These are phyloP conservation scores for Strigops habroptila DNA, from an alignment of 2,113 vertebrate genomes.

Conservation along the genomic window DNA sequence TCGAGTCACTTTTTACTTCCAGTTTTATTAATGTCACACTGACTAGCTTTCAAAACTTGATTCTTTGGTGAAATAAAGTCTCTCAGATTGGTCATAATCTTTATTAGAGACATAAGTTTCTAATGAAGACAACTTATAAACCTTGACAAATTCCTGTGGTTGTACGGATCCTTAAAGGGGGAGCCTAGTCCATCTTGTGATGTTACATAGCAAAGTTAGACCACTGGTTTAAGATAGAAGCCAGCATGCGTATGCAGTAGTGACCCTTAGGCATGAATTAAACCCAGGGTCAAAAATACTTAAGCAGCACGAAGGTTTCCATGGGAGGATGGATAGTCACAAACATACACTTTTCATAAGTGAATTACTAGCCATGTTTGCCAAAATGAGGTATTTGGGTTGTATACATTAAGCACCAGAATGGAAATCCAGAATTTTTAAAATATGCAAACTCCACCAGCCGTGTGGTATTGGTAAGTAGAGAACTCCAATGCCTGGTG, in stretches of 20 bases:
- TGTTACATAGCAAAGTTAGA: neutral
- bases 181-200: neutral
- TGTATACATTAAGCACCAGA: neutral
- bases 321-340: neutral
- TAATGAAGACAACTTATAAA: neutral
- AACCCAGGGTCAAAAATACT: neutral
- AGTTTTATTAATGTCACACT: neutral
- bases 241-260: fast-evolving
- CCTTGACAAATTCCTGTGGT: neutral
- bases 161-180: neutral
- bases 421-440: neutral
- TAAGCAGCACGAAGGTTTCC: neutral
- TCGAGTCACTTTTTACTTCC: constrained; percentile 35
- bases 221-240: neutral
- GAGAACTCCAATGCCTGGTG: neutral
- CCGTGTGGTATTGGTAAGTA: neutral
- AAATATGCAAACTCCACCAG: neutral
- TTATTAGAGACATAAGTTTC: neutral
- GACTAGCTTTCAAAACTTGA: neutral
- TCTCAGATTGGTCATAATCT: neutral
- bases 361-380: neutral
- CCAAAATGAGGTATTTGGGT: neutral
- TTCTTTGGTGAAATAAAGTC: neutral
- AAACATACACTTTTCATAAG: fast-evolving
- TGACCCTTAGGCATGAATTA: neutral